Evolutionary conservation across 2,888 invertebrate species (phyloP), one percentile per base, ranked within the genome.

Genomic region (Drosophila tripunctata): DNA sequence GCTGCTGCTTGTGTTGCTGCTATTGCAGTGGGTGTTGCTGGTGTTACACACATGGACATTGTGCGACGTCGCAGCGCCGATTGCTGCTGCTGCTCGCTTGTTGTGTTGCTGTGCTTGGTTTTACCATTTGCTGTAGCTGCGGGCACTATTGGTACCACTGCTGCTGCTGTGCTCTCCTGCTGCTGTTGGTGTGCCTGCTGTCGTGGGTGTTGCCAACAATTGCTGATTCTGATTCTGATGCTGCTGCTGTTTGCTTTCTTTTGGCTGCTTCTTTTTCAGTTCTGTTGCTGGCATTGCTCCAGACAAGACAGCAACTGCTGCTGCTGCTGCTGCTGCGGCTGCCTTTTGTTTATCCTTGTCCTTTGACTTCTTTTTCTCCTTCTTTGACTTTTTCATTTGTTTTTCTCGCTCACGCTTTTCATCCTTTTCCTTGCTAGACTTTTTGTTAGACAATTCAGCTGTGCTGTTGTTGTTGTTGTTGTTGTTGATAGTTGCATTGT

Each of bases 291-390:
- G n/a, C 43, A 43, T 52, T 38, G 58, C 50, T 19, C 33, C 31
- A 12, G 4, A 7, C 17, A 36, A 38, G 8, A 30, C 31, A 3
- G 8, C 30, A 30, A 40, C 41, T 57, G 21, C 50, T n/a, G n/a
- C n/a, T n/a, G n/a, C n/a, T 5, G 35, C 17, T 15, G 21, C 14
- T 27, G 31, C 55, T 10, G 43, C 57, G 4, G 70, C 56, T 2
- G 48, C 45, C 40, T 69, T 80, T 3, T 67, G 58, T n/a, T 85
- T 86, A 0, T 79, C 67, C 41, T 83, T 84, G 0, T 81, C 79
- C 41, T 83, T 83, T 1, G 82, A 78, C 27, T 82, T 82, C 36
- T 84, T 82, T 21, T 82, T 84, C 19, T 85, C 85, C 56, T 88
- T 87, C 6, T 76, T 74, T 0, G 82, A 61, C 21, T 81, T 81